Evolutionary conservation across 1,140 invertebrate species (phyloP).

Genomic region (Chironomus striatipennis): DNA sequence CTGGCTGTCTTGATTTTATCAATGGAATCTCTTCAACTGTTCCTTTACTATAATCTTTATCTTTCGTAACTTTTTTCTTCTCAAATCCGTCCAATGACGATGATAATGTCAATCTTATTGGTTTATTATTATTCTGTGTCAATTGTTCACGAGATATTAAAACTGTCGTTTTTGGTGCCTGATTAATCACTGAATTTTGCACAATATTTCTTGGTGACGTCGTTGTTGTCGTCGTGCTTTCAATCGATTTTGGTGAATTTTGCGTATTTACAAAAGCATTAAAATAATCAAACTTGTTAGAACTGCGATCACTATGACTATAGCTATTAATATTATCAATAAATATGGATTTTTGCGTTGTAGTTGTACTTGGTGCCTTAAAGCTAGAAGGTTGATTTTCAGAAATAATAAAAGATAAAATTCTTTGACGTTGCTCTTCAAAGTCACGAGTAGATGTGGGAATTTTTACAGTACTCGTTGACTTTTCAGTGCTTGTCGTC

Average conservation of each 20-base stretch:
- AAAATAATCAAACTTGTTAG: background rate
- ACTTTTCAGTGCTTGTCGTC: slow-evolving; percentile 32
- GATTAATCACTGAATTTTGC: slow-evolving; percentile 1
- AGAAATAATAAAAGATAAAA: slow-evolving; percentile 35
- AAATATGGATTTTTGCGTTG: background rate
- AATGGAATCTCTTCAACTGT: slow-evolving; percentile 24
- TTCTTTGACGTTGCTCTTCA: slow-evolving; percentile 30
- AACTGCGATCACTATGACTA: background rate
- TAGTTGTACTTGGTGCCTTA: slow-evolving; percentile 26
- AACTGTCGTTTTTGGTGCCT: slow-evolving; percentile 10
- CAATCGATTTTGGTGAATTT: background rate
- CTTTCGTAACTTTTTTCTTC: background rate
- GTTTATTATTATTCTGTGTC: slow-evolving; percentile 2
- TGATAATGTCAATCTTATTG: background rate
- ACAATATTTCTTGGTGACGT: background rate
- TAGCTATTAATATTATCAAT: background rate
- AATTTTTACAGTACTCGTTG: slow-evolving; percentile 30
- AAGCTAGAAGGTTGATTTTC: slow-evolving; percentile 37
- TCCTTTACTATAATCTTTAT: background rate
- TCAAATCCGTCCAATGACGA: background rate
- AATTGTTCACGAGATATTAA: background rate
- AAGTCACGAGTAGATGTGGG: slow-evolving; percentile 29
- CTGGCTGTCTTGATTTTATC: slow-evolving; percentile 18
- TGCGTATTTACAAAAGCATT: slow-evolving; percentile 26
- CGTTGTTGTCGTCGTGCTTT: background rate